Conservation (phyloP, 2,888 invertebrate species). For the Cancer borealis region DNA sequence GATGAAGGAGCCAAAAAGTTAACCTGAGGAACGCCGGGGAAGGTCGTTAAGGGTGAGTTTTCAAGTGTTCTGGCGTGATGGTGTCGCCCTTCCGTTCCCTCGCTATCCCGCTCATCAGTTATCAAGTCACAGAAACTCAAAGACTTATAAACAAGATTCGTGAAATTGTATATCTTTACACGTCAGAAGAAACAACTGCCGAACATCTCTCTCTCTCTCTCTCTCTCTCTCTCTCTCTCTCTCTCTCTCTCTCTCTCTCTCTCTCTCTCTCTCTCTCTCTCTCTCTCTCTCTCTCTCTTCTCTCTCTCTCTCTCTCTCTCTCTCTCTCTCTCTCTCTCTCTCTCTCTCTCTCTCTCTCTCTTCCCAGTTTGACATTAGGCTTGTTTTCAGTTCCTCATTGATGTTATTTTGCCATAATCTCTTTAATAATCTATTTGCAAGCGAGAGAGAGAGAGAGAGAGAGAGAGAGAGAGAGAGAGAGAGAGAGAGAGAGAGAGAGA, state of each 20-base stretch:
- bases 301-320: background rate
- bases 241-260: background rate
- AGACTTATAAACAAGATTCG: slow-evolving; percentile 63
- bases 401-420: background rate
- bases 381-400: background rate
- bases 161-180: slow-evolving; percentile 60
- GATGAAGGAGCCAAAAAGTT: slow-evolving; percentile 16
- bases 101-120: slow-evolving; percentile 62
- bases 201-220: background rate
- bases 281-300: background rate
- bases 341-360: background rate
- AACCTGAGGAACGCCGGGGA: slow-evolving; percentile 5
- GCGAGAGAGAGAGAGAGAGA: slow-evolving; percentile 55
- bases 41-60: background rate
- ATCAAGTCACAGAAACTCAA: slow-evolving; percentile 65
- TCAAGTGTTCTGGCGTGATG: background rate
- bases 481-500: background rate
- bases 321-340: background rate
- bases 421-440: background rate
- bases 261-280: background rate
- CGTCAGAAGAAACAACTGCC: slow-evolving; percentile 15
- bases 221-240: background rate
- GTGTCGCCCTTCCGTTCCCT: slow-evolving; percentile 30
- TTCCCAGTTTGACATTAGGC: too few relatives aligned
- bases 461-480: slow-evolving; percentile 48